Evolutionary conservation across 2,888 invertebrate genomes (phyloP), one percentile per base, ranked within the genome.

Genomic region (Drosophila anceps): DNA sequence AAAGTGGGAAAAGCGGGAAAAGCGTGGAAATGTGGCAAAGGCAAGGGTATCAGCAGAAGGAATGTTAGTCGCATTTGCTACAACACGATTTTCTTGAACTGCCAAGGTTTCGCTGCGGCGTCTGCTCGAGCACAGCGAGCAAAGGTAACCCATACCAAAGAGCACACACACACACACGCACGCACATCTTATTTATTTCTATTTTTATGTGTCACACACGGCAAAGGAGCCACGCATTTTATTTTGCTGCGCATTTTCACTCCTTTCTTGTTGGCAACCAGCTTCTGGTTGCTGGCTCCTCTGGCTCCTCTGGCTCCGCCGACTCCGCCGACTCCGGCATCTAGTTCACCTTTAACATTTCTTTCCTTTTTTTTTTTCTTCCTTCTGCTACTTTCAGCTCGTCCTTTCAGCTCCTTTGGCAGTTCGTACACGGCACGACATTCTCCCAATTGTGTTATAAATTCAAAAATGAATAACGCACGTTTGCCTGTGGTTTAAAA

Each of bases 401-500:
- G 64, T 60, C 61, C 63, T 65, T 69, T 76, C 48, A 41, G 67
- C 66, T 79, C 65, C 73, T 82, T 82, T 79, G 76, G 70, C 84
- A 77, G 74, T 69, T 72, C 58, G 60, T 63, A 63, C 79, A 69
- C 63, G 66, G 51, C 58, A 69, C 69, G 71, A 81, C 88, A 79
- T 70, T 81, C 82, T 85, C 82, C 84, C 87, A 87, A 87, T 87
- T 87, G 87, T 85, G 90, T 88, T 88, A 88, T 90, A 87, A 87
- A 87, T 87, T 87, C 84, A 90, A 81, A 90, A 90, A 87, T 90
- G 83, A 90, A 85, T 87, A 87, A 88, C 88, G 90, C 87, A 87
- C 87, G 87, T 88, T 90, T 88, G 82, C 81, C 73, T 87, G 87
- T 79, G 90, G 87, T 86, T 88, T 71, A 73, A 82, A 77, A 84